phyloP scores from a whole-genome alignment of 2,113 vertebrate species.

The Poicephalus gulielmi region DNA sequence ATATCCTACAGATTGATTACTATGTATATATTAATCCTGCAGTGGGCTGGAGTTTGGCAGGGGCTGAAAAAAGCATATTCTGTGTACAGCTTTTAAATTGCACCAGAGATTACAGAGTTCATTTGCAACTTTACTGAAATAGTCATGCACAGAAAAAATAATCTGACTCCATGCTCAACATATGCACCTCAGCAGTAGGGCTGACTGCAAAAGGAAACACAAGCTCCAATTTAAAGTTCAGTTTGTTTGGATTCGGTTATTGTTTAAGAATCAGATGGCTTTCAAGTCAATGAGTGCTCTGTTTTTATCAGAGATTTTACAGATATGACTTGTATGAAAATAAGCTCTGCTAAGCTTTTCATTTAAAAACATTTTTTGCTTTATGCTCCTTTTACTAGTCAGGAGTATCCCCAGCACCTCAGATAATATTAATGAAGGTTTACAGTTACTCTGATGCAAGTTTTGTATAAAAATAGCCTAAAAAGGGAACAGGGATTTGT shows the following conservation, averaged over 20 bases:
- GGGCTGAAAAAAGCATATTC: background rate
- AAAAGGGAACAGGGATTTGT: background rate
- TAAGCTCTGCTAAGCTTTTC: background rate
- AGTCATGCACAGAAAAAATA: slow-evolving; percentile 6
- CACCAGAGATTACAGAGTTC: background rate
- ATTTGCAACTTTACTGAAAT: slow-evolving; percentile 12
- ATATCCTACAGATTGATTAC: background rate
- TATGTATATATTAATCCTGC: background rate
- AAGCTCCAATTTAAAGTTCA: background rate
- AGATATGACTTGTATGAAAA: background rate
- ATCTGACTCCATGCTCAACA: background rate
- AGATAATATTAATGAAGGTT: background rate
- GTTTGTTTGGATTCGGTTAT: background rate
- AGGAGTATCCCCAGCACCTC: background rate
- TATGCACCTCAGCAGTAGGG: background rate
- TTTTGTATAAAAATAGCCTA: background rate
- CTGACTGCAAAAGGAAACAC: background rate
- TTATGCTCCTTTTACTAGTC: background rate
- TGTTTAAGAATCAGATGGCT: background rate
- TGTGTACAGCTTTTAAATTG: background rate
- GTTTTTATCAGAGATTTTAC: slow-evolving; percentile 7
- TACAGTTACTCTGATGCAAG: background rate
- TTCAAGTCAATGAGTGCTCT: background rate
- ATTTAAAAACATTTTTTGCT: background rate
- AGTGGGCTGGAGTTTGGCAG: background rate